Base-by-base conservation (phyloP, 2,888 invertebrate genomes). In the Mechanitis messenoides region DNA sequence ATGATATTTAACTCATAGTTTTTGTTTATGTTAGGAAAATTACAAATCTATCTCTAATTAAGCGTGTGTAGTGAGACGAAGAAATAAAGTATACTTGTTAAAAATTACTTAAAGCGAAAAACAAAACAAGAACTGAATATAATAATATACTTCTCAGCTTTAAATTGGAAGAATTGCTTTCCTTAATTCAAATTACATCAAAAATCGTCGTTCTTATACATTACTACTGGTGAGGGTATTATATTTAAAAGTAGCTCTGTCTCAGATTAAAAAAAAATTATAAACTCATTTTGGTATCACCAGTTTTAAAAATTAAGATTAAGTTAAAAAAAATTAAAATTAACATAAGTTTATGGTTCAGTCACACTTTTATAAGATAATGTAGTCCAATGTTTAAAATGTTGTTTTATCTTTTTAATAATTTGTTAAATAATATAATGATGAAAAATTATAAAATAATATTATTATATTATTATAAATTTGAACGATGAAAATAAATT, bases 251-350 rank as follows among this genome's bases (percentile, higher is more conserved):
- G 63, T 61, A 64, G 60, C 66, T 69, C 66, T 66, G 71, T 64
- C 61, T 69, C 76, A 77, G 79, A 79, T 73, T 73, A 71, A 83
- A 82, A 80, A 76, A 79, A 81, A 50, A 84, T 85, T 84, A 82
- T 73, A 69, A 72, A 71, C 74, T 78, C 71, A 72, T 74, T 67
- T 79, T 73, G 75, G 72, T 70, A 70, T 69, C 72, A 72, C 74
- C 62, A 64, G 61, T 59, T 57, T 62, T 50, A 31, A 31, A 20
- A 50, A 50, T 50, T 7, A 50, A 50, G 31, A 50, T 50, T 31
- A 31, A 6, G 9, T 50, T 31, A 31, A 31, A 50, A 50, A 50
- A 31, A 9, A 31, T 31, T 9, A 31, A 6, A 31, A 31, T 11
- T 31, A 50, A 28, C 50, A 31, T 50, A 50, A 28, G 31, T 50